Evolutionary conservation across 1,140 invertebrate genomes (phyloP).

Genomic region (Bombus superbus): DNA sequence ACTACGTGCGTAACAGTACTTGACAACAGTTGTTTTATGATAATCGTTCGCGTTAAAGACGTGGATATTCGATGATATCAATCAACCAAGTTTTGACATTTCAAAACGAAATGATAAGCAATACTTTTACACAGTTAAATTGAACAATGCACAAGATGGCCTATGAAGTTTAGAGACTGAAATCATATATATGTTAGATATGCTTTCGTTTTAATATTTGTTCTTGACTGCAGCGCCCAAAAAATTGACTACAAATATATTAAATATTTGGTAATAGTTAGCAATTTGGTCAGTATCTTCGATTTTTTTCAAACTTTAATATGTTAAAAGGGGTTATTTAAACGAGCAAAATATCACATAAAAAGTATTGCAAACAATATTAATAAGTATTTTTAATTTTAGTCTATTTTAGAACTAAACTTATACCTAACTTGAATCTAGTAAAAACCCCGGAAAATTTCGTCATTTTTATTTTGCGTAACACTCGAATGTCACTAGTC

Average conservation of each 20-base stretch:
- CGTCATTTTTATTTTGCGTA: no score
- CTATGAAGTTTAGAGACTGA: conserved; percentile 53
- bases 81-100: conserved; percentile 74
- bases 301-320: no score
- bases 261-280: no score
- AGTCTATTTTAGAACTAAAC: no score
- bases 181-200: conserved; percentile 35
- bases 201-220: conserved; percentile 9
- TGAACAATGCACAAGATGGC: conserved; percentile 81
- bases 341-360: no score
- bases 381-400: no score
- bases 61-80: conserved; percentile 33
- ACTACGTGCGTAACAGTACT: conserved; percentile 7
- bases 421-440: no score
- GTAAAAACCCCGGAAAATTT: no score
- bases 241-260: not conserved
- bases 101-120: conserved; percentile 69
- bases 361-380: no score
- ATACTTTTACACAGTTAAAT: conserved; percentile 79
- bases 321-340: no score
- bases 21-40: not conserved
- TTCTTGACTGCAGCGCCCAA: conserved; percentile 18
- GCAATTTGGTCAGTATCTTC: no score
- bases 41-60: conserved; percentile 19
- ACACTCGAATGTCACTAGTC: no score